These are phyloP conservation scores for Phymatocera aterrima DNA, from an alignment of 2,888 invertebrate species.

Conservation along the genomic window DNA sequence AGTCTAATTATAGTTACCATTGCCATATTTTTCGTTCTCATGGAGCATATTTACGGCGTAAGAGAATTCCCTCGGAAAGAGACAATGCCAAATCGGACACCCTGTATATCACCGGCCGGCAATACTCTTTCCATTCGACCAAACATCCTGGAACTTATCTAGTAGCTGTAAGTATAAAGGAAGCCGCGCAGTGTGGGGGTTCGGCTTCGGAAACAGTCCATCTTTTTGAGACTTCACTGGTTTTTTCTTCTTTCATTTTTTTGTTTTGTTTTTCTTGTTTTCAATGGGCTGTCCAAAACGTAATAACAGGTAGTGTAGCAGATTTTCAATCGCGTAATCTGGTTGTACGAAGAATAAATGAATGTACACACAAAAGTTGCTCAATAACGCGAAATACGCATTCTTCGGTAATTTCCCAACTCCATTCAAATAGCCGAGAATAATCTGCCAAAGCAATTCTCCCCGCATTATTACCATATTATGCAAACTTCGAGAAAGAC, in stretches of 20 bases:
- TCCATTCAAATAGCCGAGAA: slow-evolving; percentile 23
- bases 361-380: not conserved
- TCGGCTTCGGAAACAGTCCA: slow-evolving; percentile 2
- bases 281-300: not conserved
- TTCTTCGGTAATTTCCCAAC: not conserved
- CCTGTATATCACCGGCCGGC: slow-evolving; percentile 1
- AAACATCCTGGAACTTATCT: slow-evolving; percentile 62
- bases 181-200: not conserved
- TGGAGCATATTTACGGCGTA: not conserved
- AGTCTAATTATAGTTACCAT: not conserved
- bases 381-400: not conserved
- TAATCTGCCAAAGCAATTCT: not conserved
- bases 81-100: not conserved
- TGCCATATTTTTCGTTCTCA: not conserved
- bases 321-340: slow-evolving; percentile 29
- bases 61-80: not conserved
- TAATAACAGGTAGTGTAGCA: not conserved
- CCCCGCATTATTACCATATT: not conserved
- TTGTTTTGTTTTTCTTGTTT: not conserved
- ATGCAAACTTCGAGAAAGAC: not conserved
- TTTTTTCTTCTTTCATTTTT: too few relatives aligned
- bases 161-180: slow-evolving; percentile 23
- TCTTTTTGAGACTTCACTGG: too few relatives aligned
- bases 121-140: slow-evolving; percentile 56
- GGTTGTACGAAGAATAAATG: not conserved